Conservation (phyloP, 2,797 vertebrate species). For the Helostoma temminkii region DNA sequence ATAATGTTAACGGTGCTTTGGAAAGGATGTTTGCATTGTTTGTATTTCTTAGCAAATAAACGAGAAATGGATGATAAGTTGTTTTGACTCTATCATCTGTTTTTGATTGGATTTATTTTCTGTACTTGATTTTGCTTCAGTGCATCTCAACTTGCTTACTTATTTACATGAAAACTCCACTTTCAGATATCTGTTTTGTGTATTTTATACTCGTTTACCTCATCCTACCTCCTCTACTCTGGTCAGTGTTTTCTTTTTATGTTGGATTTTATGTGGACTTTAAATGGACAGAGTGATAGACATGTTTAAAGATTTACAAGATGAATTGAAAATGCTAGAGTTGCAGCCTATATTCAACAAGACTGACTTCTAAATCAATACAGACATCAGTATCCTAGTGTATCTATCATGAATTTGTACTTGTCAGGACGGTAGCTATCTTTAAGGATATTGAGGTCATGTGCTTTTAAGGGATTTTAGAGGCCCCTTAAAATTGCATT, state of each 20-base stretch:
- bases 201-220: neutral
- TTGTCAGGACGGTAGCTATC: neutral
- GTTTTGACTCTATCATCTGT: constrained; percentile 46
- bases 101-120: neutral
- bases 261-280: neutral
- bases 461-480: neutral
- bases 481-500: neutral
- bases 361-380: neutral
- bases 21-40: constrained; percentile 77
- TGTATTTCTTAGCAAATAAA: constrained; percentile 85
- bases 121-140: neutral
- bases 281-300: neutral
- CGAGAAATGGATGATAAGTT: constrained; percentile 57
- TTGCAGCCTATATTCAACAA: neutral
- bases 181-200: neutral
- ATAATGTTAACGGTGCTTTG: constrained; percentile 65
- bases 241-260: neutral
- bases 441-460: neutral
- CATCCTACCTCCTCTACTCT: neutral
- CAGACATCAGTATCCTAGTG: neutral
- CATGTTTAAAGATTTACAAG: constrained; percentile 4
- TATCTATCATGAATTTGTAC: neutral
- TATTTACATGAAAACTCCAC: neutral
- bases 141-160: neutral
- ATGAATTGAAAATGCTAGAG: neutral